Conservation (phyloP, 2,797 vertebrate species). For the Remorina albescens region DNA sequence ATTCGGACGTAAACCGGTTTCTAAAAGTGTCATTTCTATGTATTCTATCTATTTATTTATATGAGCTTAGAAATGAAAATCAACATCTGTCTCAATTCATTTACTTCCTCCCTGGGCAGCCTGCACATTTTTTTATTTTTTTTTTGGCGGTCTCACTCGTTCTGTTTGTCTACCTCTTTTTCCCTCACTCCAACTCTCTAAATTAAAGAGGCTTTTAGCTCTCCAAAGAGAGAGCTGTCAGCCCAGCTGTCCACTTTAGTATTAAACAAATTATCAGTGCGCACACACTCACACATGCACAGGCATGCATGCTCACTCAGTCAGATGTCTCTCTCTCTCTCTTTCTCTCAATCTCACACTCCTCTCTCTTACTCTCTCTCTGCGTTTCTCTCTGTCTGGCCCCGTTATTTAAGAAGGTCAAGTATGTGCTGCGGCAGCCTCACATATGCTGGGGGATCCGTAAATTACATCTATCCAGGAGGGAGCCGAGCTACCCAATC, state of each 20-base stretch:
- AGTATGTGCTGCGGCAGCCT: slow-evolving; percentile 66
- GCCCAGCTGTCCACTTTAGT: slow-evolving; percentile 79
- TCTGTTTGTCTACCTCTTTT: slow-evolving; percentile 50
- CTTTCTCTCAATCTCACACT: too few species aligned
- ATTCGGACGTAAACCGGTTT: slow-evolving; percentile 26
- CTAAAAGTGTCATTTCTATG: slow-evolving; percentile 20
- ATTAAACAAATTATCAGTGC: slow-evolving; percentile 74
- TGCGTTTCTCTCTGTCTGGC: slow-evolving; percentile 36
- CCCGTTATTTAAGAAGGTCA: slow-evolving; percentile 75
- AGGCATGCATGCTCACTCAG: slow-evolving; percentile 10
- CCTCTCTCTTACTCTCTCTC: slow-evolving; percentile 9
- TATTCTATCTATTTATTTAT: slow-evolving; percentile 40
- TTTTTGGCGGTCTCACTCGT: slow-evolving; percentile 27
- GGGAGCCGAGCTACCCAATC: slow-evolving; percentile 69
- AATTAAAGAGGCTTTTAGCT: slow-evolving; percentile 80
- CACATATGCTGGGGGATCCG: slow-evolving; percentile 66
- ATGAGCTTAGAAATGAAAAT: slow-evolving; percentile 33
- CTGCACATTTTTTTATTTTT: slow-evolving; percentile 39
- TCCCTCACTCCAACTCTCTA: slow-evolving; percentile 57
- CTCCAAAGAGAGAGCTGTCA: slow-evolving; percentile 71
- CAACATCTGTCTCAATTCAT: slow-evolving; percentile 62
- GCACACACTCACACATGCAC: slow-evolving; percentile 26
- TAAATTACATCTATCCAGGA: slow-evolving; percentile 75
- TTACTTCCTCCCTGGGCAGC: slow-evolving; percentile 34
- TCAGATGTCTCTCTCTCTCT: slow-evolving; percentile 31